Conservation (phyloP, 2,113 vertebrate genomes). For the Indicator maculatus region DNA sequence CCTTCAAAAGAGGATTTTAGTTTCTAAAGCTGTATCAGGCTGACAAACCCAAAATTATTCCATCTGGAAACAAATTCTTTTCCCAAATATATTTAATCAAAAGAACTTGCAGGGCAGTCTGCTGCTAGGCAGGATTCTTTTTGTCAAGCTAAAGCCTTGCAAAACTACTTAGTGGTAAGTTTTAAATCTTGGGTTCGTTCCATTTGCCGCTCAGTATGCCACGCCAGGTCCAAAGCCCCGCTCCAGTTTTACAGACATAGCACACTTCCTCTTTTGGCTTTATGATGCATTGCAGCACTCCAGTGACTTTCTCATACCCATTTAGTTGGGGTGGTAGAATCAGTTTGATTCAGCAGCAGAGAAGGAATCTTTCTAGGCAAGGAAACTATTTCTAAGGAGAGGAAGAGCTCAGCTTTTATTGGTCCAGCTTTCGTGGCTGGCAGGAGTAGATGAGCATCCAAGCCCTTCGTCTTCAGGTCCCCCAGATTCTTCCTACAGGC, state of each 20-base stretch:
- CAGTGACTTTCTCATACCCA: neutral
- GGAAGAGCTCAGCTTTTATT: neutral
- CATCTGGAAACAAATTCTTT: constrained; percentile 24
- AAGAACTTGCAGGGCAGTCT: constrained; percentile 12
- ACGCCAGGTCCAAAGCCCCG: neutral
- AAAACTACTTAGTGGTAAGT: constrained; percentile 23
- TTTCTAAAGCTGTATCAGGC: constrained; percentile 20
- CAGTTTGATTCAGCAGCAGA: neutral
- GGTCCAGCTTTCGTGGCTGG: neutral
- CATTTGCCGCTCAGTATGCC: neutral
- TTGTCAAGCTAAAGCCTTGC: constrained; percentile 39
- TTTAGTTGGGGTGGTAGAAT: neutral
- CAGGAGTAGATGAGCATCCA: neutral
- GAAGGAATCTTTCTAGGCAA: neutral
- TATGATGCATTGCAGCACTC: neutral
- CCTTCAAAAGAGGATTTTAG: constrained; percentile 19
- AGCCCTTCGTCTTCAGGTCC: neutral
- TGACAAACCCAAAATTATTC: constrained; percentile 40
- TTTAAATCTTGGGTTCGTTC: neutral
- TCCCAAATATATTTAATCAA: constrained; percentile 22
- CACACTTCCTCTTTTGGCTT: neutral
- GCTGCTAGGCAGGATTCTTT: constrained; percentile 6
- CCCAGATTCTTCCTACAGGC: neutral
- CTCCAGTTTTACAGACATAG: neutral
- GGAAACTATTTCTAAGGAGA: neutral